phyloP scores from a whole-genome alignment of 1,140 invertebrate species.

The Galendromus occidentalis region DNA sequence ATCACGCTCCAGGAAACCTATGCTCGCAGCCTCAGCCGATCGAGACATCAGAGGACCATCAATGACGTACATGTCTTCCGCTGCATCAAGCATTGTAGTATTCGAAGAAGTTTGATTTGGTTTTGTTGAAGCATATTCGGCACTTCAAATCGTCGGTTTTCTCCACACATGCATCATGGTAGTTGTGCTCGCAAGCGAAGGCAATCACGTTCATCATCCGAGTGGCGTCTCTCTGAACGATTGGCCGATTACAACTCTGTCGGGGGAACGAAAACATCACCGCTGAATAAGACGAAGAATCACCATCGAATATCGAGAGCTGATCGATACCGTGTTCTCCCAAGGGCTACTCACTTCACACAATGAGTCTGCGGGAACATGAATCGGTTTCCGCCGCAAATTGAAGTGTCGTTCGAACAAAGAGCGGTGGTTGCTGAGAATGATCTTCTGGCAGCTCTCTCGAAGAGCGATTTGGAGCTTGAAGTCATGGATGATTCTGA shows the following conservation, averaged over 20 bases:
- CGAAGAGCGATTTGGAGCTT: constrained; percentile 46
- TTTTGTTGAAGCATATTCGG: not conserved
- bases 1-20: too few species aligned
- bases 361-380: not conserved
- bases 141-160: not conserved
- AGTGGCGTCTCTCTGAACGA: not conserved
- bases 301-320: not conserved
- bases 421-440: not conserved
- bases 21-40: too few species aligned
- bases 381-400: not conserved
- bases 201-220: not conserved
- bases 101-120: not conserved
- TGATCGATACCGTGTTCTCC: too few species aligned
- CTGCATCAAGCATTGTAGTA: not conserved
- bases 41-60: too few species aligned
- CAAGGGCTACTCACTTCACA: not conserved
- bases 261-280: not conserved
- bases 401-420: not conserved
- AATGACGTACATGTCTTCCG: too few species aligned
- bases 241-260: not conserved
- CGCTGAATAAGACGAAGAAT: not conserved
- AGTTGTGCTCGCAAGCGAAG: not conserved
- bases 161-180: not conserved
- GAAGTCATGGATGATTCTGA: constrained; percentile 88
- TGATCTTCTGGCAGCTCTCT: not conserved